These are phyloP conservation scores for Helostoma temminkii DNA, from an alignment of 2,797 vertebrate genomes.

Conservation along the genomic window DNA sequence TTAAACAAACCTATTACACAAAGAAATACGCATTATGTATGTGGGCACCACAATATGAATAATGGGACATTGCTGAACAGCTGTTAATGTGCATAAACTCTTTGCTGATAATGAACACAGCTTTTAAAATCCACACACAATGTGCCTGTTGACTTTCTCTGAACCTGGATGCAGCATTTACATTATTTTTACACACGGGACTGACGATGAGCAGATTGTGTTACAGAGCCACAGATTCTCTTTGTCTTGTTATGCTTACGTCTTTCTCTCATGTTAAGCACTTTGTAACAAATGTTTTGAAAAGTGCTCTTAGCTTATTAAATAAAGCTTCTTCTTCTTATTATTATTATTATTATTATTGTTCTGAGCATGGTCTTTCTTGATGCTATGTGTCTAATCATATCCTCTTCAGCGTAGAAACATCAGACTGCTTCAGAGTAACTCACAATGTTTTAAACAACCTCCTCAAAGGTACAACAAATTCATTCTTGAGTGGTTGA, in stretches of 20 bases:
- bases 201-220: conserved; percentile 17
- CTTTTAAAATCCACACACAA: not conserved
- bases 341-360: too few species aligned
- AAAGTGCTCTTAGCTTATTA: too few species aligned
- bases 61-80: not conserved
- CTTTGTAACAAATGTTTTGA: too few species aligned
- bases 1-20: not conserved
- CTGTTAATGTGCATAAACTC: conserved; percentile 13
- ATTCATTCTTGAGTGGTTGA: not conserved
- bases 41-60: not conserved
- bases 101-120: conserved; percentile 10
- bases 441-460: not conserved
- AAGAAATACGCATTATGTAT: not conserved
- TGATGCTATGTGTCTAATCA: not conserved
- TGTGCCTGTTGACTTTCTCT: conserved; percentile 23
- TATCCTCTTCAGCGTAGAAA: not conserved
- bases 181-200: not conserved
- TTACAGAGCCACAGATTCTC: not conserved
- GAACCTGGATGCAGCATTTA: conserved; percentile 3
- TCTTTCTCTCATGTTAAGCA: too few species aligned
- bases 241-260: not conserved
- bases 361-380: not conserved
- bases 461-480: not conserved
- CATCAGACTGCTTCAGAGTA: conserved; percentile 1
- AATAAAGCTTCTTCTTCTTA: too few species aligned